Evolutionary conservation across 53 echinoderm and acorn worm species (phyloP), one percentile per base, ranked within the genome.

Genomic region (Apostichopus leukothele): DNA sequence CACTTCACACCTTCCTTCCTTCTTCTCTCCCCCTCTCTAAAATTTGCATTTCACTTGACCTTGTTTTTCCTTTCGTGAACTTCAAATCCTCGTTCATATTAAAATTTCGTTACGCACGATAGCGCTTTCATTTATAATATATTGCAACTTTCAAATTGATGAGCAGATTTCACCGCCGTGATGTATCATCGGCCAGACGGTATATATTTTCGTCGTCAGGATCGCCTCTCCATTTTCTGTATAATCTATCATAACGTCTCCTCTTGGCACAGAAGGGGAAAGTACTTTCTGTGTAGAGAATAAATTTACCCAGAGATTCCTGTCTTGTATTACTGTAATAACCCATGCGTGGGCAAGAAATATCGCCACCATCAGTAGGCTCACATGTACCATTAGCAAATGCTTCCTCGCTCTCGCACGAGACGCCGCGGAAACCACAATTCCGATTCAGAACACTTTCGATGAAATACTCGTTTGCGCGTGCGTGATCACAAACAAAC

Each of bases 401-500:
- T 63, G 91, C 96, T 7, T 83, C 88, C 53, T 90, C 75, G 53
- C 79, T 90, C 73, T 88, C 61, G 90, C 96, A 96, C 1, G 96
- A 94, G 55, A 92, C 88, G 50, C 94, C 91, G 54, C 90, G 86
- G 80, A 93, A 96, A 10, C 87, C 90, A 57, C 96, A 96, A 74
- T 90, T 86, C 10, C 88, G 89, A n/a, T 90, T 85, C 59, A 57
- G 25, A n/a, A 95, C 73, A 22, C 92, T 93, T 68, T 95, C 94
- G 53, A 94, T 91, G 86, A 95, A 94, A 89, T 91, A 94, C 73
- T 91, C 80, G 50, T 94, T 90, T 6, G 97, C 92, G 14, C 95
- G 89, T 3, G 95, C 95, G 92, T 97, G 97, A 51, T 91, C 93
- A 74, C 97, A 97, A 7, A 94, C 93, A 18, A 96, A 88, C 88